Evolutionary conservation across 2,888 invertebrate genomes (phyloP).

Genomic region (Idaea biselata): DNA sequence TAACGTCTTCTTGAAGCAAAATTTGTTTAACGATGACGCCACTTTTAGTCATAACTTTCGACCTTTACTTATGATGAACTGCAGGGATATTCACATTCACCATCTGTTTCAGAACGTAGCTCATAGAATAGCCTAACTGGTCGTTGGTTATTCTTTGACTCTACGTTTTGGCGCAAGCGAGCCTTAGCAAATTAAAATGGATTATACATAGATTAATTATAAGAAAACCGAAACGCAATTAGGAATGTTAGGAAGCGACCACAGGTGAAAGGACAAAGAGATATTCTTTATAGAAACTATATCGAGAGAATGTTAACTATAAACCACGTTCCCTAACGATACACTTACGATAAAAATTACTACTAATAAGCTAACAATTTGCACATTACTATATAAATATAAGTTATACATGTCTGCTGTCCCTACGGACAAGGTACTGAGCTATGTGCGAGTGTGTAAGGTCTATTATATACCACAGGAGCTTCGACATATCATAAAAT

Average conservation of each 20-base stretch:
- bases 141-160: too few relatives aligned
- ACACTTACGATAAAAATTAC: slow-evolving; percentile 77
- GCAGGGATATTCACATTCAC: too few relatives aligned
- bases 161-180: too few relatives aligned
- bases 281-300: slow-evolving; percentile 47
- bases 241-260: slow-evolving; percentile 70
- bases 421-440: slow-evolving; percentile 68
- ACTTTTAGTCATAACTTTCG: too few relatives aligned
- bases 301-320: slow-evolving; percentile 56
- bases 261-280: slow-evolving; percentile 64
- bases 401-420: slow-evolving; percentile 63
- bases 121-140: too few relatives aligned
- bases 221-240: slow-evolving; percentile 59
- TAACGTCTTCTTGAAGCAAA: too few relatives aligned
- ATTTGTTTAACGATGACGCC: too few relatives aligned
- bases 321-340: slow-evolving; percentile 68
- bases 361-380: slow-evolving; percentile 65
- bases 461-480: slow-evolving; percentile 35
- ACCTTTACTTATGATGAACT: too few relatives aligned
- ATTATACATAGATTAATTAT: slow-evolving; percentile 29
- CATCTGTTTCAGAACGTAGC: too few relatives aligned
- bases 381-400: slow-evolving; percentile 68
- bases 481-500: slow-evolving; percentile 40
- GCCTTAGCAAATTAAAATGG: background rate
- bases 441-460: slow-evolving; percentile 65